Base-by-base conservation (phyloP, 2,113 vertebrate species). In the Malurus elegans region DNA sequence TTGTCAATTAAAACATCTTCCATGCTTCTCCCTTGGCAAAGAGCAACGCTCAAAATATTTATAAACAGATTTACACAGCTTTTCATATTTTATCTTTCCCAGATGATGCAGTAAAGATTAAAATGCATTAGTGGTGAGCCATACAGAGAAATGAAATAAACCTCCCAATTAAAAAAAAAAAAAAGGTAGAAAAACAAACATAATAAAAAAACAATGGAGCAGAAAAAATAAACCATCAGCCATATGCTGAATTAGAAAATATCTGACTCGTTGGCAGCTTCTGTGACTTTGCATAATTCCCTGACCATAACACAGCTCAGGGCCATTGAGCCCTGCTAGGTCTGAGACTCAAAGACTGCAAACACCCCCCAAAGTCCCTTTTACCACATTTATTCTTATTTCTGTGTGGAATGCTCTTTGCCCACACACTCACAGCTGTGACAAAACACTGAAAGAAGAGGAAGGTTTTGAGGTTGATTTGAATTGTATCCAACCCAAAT, bases 51-150 rank as follows among this genome's bases (percentile, higher is more conserved):
- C 79, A 76, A 92, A 48, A 64, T 81, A 82, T 95, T 96, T 95
- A 93, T 95, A 96, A 98, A 96, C 57, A 96, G 88, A 96, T 97
- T 88, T 92, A 91, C 58, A 53, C 17, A 92, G 80, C 79, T 94
- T 96, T 92, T 92, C 90, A 93, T 87, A 91, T 66, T 76, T 61
- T 32, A 6, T 88, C 96, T 96, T 89, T 67, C 90, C 94, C 79
- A 91, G 89, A 92, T 94, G 95, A 97, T 25, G 85, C 67, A 82
- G 88, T 93, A 93, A 96, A 95, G 81, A 95, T 58, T 93, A 78
- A 93, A 95, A 96, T 82, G 78, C 57, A 88, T 95, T 73, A 85
- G 54, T 28, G 62, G 85, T 53, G 69, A 91, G 62, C 73, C 90
- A 34, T 25, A 79, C 28, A 10, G 20, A 65, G 8, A 76, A 92